Percentiles rank a stretch among this genome's conserved stretches.
Evolutionary conservation across 2,888 invertebrate genomes (phyloP).

Genomic region (Drosophila meridionalis): DNA sequence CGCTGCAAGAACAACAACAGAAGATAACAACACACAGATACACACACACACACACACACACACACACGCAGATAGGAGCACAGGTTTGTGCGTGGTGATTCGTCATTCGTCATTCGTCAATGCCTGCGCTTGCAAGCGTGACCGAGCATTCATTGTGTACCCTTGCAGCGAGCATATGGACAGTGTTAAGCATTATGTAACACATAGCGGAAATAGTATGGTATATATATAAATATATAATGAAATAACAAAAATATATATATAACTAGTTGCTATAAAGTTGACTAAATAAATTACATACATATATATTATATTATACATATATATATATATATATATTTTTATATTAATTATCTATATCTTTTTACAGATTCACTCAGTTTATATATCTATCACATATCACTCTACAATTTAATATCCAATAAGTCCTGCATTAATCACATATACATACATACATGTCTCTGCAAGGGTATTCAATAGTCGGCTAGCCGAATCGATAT

Average conservation of each 20-base stretch:
- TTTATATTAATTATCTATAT: no score
- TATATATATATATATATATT: no score
- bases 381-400: no score
- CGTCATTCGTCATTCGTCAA: conserved; percentile 36
- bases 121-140: conserved; percentile 30
- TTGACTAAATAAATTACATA: no score
- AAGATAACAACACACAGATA: conserved; percentile 11
- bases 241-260: no score
- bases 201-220: neutral
- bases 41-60: neutral
- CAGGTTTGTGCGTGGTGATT: conserved; percentile 19
- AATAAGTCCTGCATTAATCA: neutral
- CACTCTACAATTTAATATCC: no score
- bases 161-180: neutral
- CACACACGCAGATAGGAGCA: neutral
- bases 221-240: neutral
- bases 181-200: neutral
- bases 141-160: conserved; percentile 1
- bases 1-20: conserved; percentile 54
- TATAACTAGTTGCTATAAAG: no score
- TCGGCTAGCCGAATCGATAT: neutral
- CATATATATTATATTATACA: no score
- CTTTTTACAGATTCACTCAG: no score
- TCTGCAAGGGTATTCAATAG: conserved; percentile 12
- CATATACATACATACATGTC: neutral